Conservation (phyloP, 2,888 invertebrate genomes). For the Lasioglossum marginatum region DNA sequence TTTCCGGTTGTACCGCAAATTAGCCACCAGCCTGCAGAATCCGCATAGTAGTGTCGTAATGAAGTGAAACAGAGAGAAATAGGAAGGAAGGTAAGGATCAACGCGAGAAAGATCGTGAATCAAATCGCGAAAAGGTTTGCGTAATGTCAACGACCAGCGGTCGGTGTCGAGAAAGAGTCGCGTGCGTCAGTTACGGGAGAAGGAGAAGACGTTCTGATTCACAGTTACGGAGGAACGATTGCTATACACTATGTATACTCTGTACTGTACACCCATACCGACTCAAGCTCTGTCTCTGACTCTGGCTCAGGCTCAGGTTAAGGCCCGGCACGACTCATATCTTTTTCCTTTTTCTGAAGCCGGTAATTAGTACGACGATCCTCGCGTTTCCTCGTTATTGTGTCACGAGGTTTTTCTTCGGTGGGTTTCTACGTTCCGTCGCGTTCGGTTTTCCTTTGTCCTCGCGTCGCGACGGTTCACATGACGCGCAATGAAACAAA, state of each 20-base stretch:
- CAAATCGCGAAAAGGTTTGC: conserved; percentile 18
- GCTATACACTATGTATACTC: not conserved
- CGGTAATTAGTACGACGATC: conserved; percentile 58
- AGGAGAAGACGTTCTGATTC: conserved; percentile 45
- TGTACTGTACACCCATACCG: not conserved
- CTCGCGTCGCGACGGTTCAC: conserved; percentile 39
- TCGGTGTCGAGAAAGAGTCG: conserved; percentile 11
- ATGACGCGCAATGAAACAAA: conserved; percentile 50
- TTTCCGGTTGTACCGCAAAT: not conserved
- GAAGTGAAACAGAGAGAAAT: not conserved
- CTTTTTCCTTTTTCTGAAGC: conserved; percentile 14
- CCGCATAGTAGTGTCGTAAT: not conserved
- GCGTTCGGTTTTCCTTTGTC: conserved; percentile 42
- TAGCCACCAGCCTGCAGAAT: not conserved
- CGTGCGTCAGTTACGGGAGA: not conserved
- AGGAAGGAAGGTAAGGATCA: not conserved
- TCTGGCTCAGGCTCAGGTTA: not conserved
- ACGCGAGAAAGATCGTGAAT: conserved; percentile 15
- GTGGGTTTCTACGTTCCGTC: conserved; percentile 19
- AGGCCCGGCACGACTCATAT: not conserved
- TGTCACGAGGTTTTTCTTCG: conserved; percentile 41
- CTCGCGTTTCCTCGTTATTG: conserved; percentile 68
- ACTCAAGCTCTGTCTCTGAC: not conserved
- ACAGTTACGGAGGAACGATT: conserved; percentile 37
- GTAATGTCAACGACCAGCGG: conserved; percentile 17